Evolutionary conservation across 1,140 invertebrate genomes (phyloP), one percentile per base, ranked within the genome.

Genomic region (Caenorhabditis remanei): DNA sequence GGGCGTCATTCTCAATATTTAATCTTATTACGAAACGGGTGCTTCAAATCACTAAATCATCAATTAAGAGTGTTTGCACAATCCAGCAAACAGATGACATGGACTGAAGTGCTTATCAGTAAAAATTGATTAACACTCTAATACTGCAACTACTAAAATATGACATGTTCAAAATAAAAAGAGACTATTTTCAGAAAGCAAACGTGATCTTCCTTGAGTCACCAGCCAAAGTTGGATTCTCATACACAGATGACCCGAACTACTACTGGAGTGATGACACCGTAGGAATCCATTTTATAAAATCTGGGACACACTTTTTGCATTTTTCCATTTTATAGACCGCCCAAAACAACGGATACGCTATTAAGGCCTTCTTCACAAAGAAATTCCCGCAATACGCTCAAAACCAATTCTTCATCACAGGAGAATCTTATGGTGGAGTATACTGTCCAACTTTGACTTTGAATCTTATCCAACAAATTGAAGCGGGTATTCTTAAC

Each of bases 361-460:
- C 94, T n/a, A 65, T 95, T 46, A 92, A 93, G 87, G 83, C 93
- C 67, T 94, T 94, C 91, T 94, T 94, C 89, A 61, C 87, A 21
- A 93, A 94, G 88, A 67, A 94, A 88, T 95, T 93, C 90, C 94
- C 94, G 9, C 92, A 94, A 89, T 94, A 93, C 87, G 89, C 89
- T 24, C 89, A 90, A 8, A 93, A 93, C 87, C 90, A 92, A n/a
- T 94, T 94, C 71, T 94, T 93, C 87, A 89, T 94, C 40, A 92
- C 93, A 48, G 93, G 93, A 48, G 94, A 94, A 89, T 93, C 91
- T 48, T 94, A 94, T 89, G 93, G 88, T 41, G 90, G 90, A 40
- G 90, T 94, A 53, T 93, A 93, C 85, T 88, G 93, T 21, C 93
- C 93, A n/a, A 94, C 94, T 11, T 89, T 95, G 61, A 92, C 94